Evolutionary conservation across 2,797 vertebrate species (phyloP).

Genomic region (Octomys mimax): DNA sequence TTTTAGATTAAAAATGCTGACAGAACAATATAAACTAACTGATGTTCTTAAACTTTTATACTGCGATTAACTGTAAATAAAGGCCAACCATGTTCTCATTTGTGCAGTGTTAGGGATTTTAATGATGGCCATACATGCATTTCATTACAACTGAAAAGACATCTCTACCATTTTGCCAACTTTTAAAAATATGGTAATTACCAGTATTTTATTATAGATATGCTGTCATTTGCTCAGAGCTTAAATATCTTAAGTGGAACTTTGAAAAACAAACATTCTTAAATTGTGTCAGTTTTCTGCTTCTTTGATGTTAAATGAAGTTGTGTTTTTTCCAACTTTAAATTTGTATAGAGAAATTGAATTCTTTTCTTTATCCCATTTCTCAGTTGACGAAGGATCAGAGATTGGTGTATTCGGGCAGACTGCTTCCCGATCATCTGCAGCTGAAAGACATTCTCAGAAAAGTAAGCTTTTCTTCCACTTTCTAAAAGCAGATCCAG

Average conservation of each 20-base stretch:
- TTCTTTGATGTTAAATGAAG: conserved; percentile 32
- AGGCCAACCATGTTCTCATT: conserved; percentile 18
- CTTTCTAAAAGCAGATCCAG: conserved; percentile 30
- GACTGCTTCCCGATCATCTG: conserved; percentile 96
- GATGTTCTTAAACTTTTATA: conserved; percentile 43
- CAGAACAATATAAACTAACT: conserved; percentile 30
- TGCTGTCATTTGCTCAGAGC: not conserved
- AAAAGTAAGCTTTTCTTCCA: conserved; percentile 92
- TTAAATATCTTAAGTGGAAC: conserved; percentile 34
- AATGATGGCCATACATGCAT: not conserved
- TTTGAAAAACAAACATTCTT: conserved; percentile 57
- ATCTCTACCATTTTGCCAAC: not conserved
- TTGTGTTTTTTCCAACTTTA: conserved; percentile 76
- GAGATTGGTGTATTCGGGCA: conserved; percentile 98
- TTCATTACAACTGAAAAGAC: conserved; percentile 15
- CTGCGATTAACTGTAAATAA: not conserved
- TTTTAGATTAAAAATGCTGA: conserved; percentile 63
- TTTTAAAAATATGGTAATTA: conserved; percentile 33
- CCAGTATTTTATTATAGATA: conserved; percentile 36
- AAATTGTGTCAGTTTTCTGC: conserved; percentile 62
- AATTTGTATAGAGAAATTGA: conserved; percentile 83
- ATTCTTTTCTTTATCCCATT: conserved; percentile 87
- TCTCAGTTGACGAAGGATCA: conserved; percentile 97
- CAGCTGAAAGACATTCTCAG: conserved; percentile 97
- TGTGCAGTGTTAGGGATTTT: conserved; percentile 19